Evolutionary conservation across 23 tunicate genomes (phyloP), one percentile per base, ranked within the genome.

Genomic region (Clavelina lepadiformis): DNA sequence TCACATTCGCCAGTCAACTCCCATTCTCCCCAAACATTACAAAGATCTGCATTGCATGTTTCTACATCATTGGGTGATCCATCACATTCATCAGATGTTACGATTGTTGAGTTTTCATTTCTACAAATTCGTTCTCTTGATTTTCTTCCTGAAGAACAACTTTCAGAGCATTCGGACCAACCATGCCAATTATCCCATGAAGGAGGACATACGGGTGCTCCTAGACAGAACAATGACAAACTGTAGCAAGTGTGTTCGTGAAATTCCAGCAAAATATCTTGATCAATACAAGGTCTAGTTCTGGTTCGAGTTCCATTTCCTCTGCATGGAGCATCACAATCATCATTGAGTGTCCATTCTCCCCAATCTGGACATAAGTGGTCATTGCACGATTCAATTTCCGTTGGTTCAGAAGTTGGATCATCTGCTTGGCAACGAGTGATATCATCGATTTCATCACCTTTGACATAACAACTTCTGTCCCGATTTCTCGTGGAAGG

Each of bases 1-100:
- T 56, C 37, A 24, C 77, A 71, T 22, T 56, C 34, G 2, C n/a
- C 51, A 3, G 1, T 1, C 1, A 32, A 1, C 51, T 56, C 65
- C 77, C 77, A 71, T 15, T 71, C 67, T 35, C 35, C 52, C 77
- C 77, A 71, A 8, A 56, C 53, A 6, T n/a, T n/a, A 71, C 77
- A 71, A 35, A 71, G 53, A 31, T 71, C 33, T 2, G 25, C 31
- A 54, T 71, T 71, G 52, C 77, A 71, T 28, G 30, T 13, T 35
- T 71, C 67, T 35, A 51, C n/a, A 4, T 34, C 30, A 35, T 37
- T 54, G 19, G 46, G 2, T 38, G 19, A 53, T 2, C 53, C 53
- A 2, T 38, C 33, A 30, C 71, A 65, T 20, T 45, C 27, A 15
- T 3, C 19, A 20, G 46, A 19, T 29, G 33, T 27, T 11, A 73